Evolutionary conservation across 64 coral and sea anemone species (phyloP).

Genomic region (Stylophora pistillata): DNA sequence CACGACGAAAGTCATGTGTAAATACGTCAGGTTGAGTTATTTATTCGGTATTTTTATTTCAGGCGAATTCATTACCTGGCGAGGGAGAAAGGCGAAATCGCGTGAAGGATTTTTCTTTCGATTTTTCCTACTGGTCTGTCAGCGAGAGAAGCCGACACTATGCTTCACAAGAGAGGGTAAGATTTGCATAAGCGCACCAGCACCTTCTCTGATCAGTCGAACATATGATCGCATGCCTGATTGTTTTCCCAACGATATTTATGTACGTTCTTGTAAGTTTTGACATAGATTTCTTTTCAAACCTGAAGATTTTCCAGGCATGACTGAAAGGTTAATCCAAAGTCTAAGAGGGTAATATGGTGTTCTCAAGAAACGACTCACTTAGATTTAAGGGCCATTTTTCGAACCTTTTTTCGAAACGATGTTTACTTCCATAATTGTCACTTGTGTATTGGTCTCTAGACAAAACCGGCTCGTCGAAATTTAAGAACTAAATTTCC

Average conservation of each 20-base stretch:
- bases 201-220: neutral
- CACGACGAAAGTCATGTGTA: neutral
- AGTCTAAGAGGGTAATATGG: neutral
- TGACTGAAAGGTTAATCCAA: neutral
- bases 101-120: constrained; percentile 96
- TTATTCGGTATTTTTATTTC: neutral
- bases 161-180: constrained; percentile 85
- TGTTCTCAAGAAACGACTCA: neutral
- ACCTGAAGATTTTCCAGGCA: neutral
- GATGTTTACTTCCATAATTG: neutral
- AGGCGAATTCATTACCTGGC: constrained; percentile 78
- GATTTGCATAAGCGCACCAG: neutral
- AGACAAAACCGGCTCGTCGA: neutral
- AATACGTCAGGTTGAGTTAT: neutral
- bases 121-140: constrained; percentile 97
- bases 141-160: constrained; percentile 81
- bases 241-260: neutral
- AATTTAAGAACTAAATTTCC: neutral
- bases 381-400: neutral
- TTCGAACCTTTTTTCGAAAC: neutral
- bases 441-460: neutral
- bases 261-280: neutral
- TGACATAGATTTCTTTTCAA: neutral
- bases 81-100: constrained; percentile 72
- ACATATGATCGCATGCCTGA: neutral